Evolutionary conservation across 2,113 vertebrate species (phyloP).

Genomic region (Danionella cerebrum): DNA sequence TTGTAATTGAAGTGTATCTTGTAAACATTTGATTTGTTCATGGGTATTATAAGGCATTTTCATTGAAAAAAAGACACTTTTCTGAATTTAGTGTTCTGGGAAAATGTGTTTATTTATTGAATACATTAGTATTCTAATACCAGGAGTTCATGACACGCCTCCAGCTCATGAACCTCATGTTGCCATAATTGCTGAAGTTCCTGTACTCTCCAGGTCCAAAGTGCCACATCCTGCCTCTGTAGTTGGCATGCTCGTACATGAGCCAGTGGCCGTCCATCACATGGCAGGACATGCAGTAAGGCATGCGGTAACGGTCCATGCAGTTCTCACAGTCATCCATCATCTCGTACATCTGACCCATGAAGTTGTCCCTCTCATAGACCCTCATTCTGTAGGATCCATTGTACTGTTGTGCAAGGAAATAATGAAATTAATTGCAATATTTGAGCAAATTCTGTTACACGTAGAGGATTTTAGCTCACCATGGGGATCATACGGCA

Average conservation of each 20-base stretch:
- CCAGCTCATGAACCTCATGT: conserved; percentile 5
- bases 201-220: conserved; percentile 58
- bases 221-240: conserved; percentile 56
- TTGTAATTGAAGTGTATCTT: too few species aligned
- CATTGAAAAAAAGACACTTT: too few species aligned
- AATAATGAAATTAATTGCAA: not conserved
- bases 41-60: too few species aligned
- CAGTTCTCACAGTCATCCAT: not conserved
- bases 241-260: conserved; percentile 62
- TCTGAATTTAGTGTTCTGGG: not conserved
- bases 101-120: not conserved
- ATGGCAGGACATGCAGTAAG: conserved; percentile 50
- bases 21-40: too few species aligned
- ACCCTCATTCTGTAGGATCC: conserved; percentile 12
- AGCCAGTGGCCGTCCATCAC: conserved; percentile 69
- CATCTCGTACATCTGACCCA: conserved; percentile 4
- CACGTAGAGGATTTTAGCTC: not conserved
- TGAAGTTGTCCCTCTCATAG: conserved; percentile 8
- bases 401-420: not conserved
- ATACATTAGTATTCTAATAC: not conserved
- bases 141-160: not conserved
- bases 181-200: conserved; percentile 44
- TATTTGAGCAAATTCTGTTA: too few species aligned
- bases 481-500: conserved; percentile 49
- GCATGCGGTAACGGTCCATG: conserved; percentile 4